Evolutionary conservation across 2,888 invertebrate species (phyloP).

Genomic region (Pogonocherus hispidulus): DNA sequence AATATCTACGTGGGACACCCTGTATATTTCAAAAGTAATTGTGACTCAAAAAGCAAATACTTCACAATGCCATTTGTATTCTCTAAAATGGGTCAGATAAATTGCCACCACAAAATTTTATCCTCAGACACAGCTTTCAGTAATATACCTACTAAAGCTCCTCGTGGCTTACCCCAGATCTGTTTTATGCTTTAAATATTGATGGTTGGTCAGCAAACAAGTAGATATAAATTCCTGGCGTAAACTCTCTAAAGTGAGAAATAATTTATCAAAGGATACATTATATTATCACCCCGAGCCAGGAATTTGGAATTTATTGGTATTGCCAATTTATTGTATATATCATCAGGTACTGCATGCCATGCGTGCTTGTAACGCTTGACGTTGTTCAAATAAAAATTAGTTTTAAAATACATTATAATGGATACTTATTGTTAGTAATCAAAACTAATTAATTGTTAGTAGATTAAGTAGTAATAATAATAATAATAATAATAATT

Average conservation of each 20-base stretch:
- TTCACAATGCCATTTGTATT: neutral
- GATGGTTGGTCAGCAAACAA: constrained; percentile 5
- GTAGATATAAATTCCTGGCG: constrained; percentile 12
- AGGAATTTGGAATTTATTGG: constrained; percentile 9
- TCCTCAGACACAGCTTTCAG: neutral
- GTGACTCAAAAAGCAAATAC: neutral
- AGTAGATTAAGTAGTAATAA: too few species aligned
- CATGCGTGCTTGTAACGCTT: too few species aligned
- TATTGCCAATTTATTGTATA: constrained; percentile 20
- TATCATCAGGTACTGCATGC: too few species aligned
- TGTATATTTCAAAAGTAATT: too few species aligned
- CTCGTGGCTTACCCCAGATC: constrained; percentile 5
- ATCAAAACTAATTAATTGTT: too few species aligned
- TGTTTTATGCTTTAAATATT: constrained; percentile 21
- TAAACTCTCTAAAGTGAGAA: constrained; percentile 18
- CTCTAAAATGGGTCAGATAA: neutral
- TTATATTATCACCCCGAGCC: constrained; percentile 27
- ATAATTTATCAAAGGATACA: constrained; percentile 27
- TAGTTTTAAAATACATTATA: too few species aligned
- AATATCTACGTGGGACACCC: too few species aligned
- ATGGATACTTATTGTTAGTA: too few species aligned
- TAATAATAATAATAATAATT: too few species aligned
- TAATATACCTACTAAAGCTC: constrained; percentile 22
- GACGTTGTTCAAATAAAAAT: too few species aligned
- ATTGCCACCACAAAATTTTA: neutral